Evolutionary conservation across 1,140 invertebrate genomes (phyloP).

Genomic region (Ceratosolen solmsi): DNA sequence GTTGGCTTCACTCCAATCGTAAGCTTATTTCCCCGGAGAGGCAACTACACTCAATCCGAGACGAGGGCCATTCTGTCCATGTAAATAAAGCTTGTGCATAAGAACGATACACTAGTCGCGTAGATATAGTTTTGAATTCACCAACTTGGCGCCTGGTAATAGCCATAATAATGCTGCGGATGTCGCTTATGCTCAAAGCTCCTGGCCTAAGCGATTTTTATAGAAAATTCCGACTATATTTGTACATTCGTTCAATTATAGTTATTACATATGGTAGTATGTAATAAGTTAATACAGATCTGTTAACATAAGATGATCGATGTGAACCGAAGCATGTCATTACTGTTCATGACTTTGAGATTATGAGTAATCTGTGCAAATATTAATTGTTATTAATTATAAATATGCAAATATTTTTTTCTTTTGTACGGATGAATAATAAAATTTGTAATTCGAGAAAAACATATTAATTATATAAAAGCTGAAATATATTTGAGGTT

Average conservation of each 20-base stretch:
- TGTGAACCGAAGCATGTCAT: too few relatives aligned
- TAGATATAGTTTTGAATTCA: neutral
- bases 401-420: too few relatives aligned
- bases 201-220: neutral
- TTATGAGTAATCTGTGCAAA: too few relatives aligned
- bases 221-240: neutral
- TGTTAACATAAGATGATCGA: too few relatives aligned
- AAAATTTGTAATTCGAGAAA: too few relatives aligned
- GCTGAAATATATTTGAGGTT: too few relatives aligned
- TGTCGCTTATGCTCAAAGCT: neutral
- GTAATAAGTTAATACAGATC: neutral
- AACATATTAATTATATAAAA: too few relatives aligned
- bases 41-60: conserved; percentile 14
- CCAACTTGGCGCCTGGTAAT: conserved; percentile 11
- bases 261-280: neutral
- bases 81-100: conserved; percentile 34
- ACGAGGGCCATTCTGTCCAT: conserved; percentile 38
- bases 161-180: conserved; percentile 15
- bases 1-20: conserved; percentile 59
- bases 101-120: neutral
- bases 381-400: too few relatives aligned
- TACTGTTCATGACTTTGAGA: too few relatives aligned
- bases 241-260: neutral
- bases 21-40: conserved; percentile 62
- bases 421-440: too few relatives aligned